Conservation (phyloP, 2,113 vertebrate species). For the Eulemur macaco region DNA sequence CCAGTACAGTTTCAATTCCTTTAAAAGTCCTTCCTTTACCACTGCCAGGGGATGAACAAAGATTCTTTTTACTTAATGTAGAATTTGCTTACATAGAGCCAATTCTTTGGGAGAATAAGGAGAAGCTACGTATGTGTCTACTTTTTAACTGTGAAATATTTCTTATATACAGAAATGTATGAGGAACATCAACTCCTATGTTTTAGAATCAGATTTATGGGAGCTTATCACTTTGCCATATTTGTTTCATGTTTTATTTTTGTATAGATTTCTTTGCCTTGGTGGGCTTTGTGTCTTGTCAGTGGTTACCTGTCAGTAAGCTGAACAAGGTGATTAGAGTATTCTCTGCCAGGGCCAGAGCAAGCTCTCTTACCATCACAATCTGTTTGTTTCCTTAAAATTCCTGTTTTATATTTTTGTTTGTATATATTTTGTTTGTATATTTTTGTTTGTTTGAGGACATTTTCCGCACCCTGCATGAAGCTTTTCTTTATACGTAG, state of each 20-base stretch:
- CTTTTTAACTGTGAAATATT: slow-evolving; percentile 20
- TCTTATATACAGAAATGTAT: neutral
- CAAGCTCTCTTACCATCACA: neutral
- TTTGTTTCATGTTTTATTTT: slow-evolving; percentile 1
- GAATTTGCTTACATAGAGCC: neutral
- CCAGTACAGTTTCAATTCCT: neutral
- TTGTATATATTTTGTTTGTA: neutral
- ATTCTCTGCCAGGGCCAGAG: neutral
- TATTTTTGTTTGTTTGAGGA: neutral
- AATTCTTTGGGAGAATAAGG: neutral
- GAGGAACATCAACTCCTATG: neutral
- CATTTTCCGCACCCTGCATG: neutral
- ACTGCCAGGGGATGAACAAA: neutral
- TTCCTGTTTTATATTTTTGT: neutral
- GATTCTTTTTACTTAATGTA: neutral
- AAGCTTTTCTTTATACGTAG: slow-evolving; percentile 12
- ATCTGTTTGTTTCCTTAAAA: neutral
- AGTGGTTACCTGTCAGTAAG: neutral
- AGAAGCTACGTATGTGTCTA: neutral
- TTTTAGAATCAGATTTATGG: neutral
- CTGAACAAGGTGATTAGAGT: neutral
- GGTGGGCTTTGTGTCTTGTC: neutral
- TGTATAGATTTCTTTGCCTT: neutral
- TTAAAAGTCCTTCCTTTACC: neutral
- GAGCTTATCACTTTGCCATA: neutral